These are phyloP conservation scores for Actenoides hombroni DNA, from an alignment of 2,113 vertebrate species.

Conservation along the genomic window DNA sequence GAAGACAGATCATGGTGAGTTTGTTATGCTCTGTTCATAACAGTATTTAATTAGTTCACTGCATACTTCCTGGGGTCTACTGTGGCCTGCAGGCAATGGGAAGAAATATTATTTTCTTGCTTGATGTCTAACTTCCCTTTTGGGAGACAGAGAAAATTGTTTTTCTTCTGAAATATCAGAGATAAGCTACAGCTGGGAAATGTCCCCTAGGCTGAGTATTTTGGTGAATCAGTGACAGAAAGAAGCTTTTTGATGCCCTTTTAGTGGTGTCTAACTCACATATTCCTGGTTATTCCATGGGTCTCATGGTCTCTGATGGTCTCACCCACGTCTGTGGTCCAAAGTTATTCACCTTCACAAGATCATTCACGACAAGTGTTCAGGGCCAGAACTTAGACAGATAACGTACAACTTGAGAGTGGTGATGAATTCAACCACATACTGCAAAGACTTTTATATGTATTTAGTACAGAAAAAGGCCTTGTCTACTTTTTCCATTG, in stretches of 20 bases:
- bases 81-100: neutral
- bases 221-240: neutral
- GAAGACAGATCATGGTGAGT: neutral
- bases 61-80: neutral
- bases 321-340: neutral
- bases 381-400: neutral
- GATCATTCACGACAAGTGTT: neutral
- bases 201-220: neutral
- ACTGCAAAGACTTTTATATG: neutral
- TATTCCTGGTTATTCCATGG: neutral
- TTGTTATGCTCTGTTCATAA: neutral
- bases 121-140: neutral
- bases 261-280: neutral
- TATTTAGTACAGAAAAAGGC: neutral
- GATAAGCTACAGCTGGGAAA: neutral
- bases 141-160: neutral
- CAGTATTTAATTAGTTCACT: conserved; percentile 11
- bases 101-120: conserved; percentile 3
- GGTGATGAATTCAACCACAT: neutral
- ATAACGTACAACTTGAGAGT: neutral
- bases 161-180: conserved; percentile 1
- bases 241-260: neutral
- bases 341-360: neutral
- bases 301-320: neutral
- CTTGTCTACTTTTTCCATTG: neutral